Base-by-base conservation (phyloP, 2,113 vertebrate species). In the Xiphophorus couchianus region DNA sequence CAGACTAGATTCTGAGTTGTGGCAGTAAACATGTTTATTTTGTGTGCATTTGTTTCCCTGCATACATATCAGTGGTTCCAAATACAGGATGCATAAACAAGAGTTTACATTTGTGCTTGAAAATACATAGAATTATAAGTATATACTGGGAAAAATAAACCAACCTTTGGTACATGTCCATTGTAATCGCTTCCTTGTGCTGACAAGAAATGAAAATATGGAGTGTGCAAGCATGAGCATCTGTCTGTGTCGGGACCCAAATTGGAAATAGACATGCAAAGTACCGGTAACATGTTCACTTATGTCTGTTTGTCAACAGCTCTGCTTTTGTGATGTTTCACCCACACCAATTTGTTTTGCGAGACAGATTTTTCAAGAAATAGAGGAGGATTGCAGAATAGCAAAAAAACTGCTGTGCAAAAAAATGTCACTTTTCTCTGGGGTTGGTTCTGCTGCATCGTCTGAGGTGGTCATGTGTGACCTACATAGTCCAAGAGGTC, bases 191-290 rank as follows among this genome's bases (percentile, higher is more conserved):
- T 74, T 64, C 5, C 33, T 28, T 44, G 73, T 65, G 72, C 48
- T 77, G 22, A 58, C 51, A 33, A 11, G 71, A 73, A 88, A 88
- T 80, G 62, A 86, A 89, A 84, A 73, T 63, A 73, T 88, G 71
- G 77, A 77, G 19, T 51, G 22, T 29, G 74, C 87, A 67, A 73
- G 79, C 80, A 58, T 0, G 66, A 88, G 84, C 90, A 90, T 90
- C 85, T 91, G 87, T 77, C 77, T 72, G 66, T 81, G 82, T 86
- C 84, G 87, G 62, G 25, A 84, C 69, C 80, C 85, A 86, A 81
- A 81, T 73, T 89, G 51, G 67, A 48, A 48, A 48, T 19, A 48
- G 44, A 17, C 17, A 48, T 48, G 44, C 81, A 78, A 86, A 86
- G 78, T n/a, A n/a, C n/a, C n/a, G n/a, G n/a, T 77, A 81, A 73